Percentiles rank a stretch among this genome's conserved stretches.
phyloP scores from a whole-genome alignment of 2,797 vertebrate species.

The Pangasius djambal region DNA sequence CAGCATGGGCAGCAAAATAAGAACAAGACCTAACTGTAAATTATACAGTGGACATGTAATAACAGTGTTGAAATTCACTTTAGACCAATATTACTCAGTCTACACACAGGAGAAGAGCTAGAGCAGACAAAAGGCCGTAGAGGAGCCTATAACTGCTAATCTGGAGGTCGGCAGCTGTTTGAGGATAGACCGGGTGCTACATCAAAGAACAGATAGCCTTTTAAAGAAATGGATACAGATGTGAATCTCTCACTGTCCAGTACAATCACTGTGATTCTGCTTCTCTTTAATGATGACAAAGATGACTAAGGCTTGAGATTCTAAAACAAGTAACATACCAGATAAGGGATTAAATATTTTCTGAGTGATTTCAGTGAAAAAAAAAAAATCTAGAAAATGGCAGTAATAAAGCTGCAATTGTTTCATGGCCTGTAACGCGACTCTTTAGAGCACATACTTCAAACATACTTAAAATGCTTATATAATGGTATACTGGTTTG shows the following conservation, averaged over 20 bases:
- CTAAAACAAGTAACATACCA: background rate
- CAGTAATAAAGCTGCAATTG: too few species aligned
- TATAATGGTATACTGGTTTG: background rate
- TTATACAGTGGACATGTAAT: background rate
- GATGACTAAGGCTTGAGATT: background rate
- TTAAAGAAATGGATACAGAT: slow-evolving; percentile 52
- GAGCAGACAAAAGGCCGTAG: slow-evolving; percentile 41
- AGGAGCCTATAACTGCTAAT: slow-evolving; percentile 52
- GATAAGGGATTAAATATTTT: background rate
- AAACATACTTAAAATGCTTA: background rate
- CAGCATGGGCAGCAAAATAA: background rate
- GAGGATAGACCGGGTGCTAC: slow-evolving; percentile 37
- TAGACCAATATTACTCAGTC: background rate
- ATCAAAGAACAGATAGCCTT: slow-evolving; percentile 52
- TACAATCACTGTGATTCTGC: background rate
- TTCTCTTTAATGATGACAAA: background rate
- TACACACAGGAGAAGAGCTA: background rate
- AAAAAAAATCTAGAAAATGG: too few species aligned
- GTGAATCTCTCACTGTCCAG: slow-evolving; percentile 36
- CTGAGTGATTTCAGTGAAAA: background rate
- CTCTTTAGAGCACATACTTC: background rate
- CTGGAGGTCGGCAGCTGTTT: slow-evolving; percentile 38
- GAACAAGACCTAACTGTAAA: background rate
- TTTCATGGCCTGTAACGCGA: background rate
- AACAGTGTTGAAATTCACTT: background rate